Conservation (phyloP, 2,888 invertebrate genomes). For the Ophraella communa region DNA sequence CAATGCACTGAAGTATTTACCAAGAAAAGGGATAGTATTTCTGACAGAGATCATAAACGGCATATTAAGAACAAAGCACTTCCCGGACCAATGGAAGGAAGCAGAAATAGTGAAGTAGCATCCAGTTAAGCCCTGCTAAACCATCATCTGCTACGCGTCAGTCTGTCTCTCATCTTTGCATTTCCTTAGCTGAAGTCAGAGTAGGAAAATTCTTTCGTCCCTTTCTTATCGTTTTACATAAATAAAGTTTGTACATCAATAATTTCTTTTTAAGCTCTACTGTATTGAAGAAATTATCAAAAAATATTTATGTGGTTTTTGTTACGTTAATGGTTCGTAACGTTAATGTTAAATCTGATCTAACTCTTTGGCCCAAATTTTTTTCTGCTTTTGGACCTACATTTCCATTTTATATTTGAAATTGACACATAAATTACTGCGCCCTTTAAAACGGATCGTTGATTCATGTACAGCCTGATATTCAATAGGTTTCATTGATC, state of each 20-base stretch:
- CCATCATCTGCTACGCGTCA: slow-evolving; percentile 4
- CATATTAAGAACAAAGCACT: no score
- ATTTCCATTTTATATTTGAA: slow-evolving; percentile 7
- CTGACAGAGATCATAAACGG: no score
- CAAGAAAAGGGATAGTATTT: no score
- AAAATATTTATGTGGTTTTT: not conserved
- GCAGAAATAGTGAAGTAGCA: no score
- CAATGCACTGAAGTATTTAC: no score
- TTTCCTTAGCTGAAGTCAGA: not conserved
- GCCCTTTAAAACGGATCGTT: not conserved
- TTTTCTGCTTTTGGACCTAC: not conserved
- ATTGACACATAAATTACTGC: slow-evolving; percentile 3
- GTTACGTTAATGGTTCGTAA: no score
- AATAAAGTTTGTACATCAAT: not conserved
- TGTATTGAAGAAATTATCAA: slow-evolving; percentile 7
- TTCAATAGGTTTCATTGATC: no score
- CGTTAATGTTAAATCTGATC: slow-evolving; percentile 2
- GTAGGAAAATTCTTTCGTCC: no score
- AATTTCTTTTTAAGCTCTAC: not conserved
- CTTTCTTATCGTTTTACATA: no score
- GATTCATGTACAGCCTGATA: no score
- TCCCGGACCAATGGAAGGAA: no score
- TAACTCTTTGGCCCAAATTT: slow-evolving; percentile 4
- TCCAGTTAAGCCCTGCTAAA: not conserved
- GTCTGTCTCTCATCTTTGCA: slow-evolving; percentile 1